Base-by-base conservation (phyloP, 2,797 vertebrate genomes). In the Sebastes hubbsi region DNA sequence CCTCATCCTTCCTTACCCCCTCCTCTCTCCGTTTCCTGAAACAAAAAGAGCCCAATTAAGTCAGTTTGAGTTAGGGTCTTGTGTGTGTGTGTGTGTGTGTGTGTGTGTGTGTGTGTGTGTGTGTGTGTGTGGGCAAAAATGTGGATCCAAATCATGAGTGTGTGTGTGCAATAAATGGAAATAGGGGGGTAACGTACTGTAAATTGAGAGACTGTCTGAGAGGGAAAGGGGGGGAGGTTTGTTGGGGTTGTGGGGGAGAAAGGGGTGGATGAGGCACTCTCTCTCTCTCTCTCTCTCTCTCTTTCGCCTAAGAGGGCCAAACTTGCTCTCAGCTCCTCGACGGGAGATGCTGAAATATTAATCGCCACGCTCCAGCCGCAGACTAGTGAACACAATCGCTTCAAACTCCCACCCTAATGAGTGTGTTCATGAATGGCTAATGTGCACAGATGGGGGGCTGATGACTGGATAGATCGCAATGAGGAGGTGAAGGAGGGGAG, bases 261-360 rank as follows among this genome's bases (percentile, higher is more conserved):
- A 29, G 27, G 61, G 30, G 58, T 64, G 73, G 59, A 10, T 77
- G 63, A 69, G 38, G 10, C 75, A 18, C 49, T 67, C 70, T 27
- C 69, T 72, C 58, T 63, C 61, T 76, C 27, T 29, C 27, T 29
- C 27, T 42, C 77, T 64, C 46, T 76, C 74, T 56, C 76, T 58
- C 58, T 42, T 42, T 67, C 63, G 87, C 90, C 83, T 91, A 90
- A 93, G 89, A 94, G 87, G 92, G 89, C 92, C 91, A 93, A 93
- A 94, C 92, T 91, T 91, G 92, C 94, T 95, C 93, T 95, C 94
- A 94, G 94, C 94, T 94, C 93, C 95, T 91, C 93, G 75, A 92
- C 92, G 88, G 94, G 94, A 95, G 95, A 92, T 86, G 86, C 91
- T 96, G 92, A 96, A 96, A 96, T 96, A 96, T 96, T 96, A 95